Conservation (phyloP, 2,888 invertebrate species). For the Miltochrista miniata region DNA sequence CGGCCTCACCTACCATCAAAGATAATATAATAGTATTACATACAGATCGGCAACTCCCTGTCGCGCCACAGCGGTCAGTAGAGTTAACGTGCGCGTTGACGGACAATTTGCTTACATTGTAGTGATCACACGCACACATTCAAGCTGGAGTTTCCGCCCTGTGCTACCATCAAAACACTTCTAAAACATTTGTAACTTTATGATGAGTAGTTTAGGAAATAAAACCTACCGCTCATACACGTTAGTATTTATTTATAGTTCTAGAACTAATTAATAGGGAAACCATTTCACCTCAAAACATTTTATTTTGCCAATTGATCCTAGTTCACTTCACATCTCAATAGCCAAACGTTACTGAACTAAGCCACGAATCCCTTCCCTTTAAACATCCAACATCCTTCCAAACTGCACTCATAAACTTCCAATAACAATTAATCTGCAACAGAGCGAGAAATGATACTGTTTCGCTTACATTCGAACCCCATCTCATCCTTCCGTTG, state of each 20-base stretch:
- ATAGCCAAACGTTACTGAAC: neutral
- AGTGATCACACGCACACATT: too few species aligned
- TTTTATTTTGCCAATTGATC: neutral
- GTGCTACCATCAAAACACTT: too few species aligned
- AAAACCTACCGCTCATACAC: too few species aligned
- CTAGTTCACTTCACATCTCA: neutral
- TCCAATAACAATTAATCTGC: constrained; percentile 34
- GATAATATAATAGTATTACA: too few species aligned
- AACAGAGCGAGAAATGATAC: constrained; percentile 24
- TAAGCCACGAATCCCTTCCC: constrained; percentile 3
- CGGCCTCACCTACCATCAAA: too few species aligned
- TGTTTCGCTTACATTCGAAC: constrained; percentile 8
- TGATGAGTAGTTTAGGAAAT: too few species aligned
- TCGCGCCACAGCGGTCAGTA: too few species aligned
- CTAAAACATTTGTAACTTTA: too few species aligned
- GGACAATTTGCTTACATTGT: too few species aligned
- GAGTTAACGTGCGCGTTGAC: too few species aligned
- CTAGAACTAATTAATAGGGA: neutral
- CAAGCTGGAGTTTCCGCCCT: too few species aligned
- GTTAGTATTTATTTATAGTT: neutral
- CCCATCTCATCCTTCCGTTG: constrained; percentile 35
- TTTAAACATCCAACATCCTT: constrained; percentile 1
- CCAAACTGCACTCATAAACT: constrained; percentile 16
- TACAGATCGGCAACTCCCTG: too few species aligned
- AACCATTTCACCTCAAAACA: neutral